Evolutionary conservation across 2,113 vertebrate genomes (phyloP), one percentile per base, ranked within the genome.

Genomic region (Dolichallabes microphthalmus): DNA sequence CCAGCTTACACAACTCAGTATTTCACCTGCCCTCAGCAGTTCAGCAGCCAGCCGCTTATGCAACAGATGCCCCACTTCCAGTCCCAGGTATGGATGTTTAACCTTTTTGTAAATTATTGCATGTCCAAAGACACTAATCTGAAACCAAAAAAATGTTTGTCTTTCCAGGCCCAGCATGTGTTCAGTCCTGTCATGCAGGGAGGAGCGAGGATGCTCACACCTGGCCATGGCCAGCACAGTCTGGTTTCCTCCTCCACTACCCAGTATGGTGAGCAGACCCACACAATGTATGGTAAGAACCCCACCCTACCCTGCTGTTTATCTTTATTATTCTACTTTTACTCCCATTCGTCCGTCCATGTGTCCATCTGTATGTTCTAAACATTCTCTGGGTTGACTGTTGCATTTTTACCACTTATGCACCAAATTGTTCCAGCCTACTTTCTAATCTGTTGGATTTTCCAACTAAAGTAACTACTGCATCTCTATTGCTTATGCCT

Each of bases 21-120:
- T 80, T 97, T 99, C 87, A 94, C 98, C 86, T 99, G 98, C 90
- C 98, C 98, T 27, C 98, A 98, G 87, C 98, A 99, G 93, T 99
- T 99, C 92, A 93, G 97, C 88, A 98, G 95, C 91, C 98, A 99
- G 91, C 96, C 95, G 32, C 95, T 99, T 57, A 96, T 99, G 87
- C 98, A 98, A 93, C 97, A 98, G 88, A 96, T 99, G 95, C 94
- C 97, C 77, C 98, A 99, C 90, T 99, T 98, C 92, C 98, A 98
- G 30, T 97, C 98, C 86, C 98, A 99, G 96, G 98, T 98, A 94
- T 76, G 25, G 7, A 75, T 20, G 15, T 58, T 32, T 10, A 58
- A 2, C 9, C 20, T 20, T 60, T 78, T 19, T 27, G 1, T 32
- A 57, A 78, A 57, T 52, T 52, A 25, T 15, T 76, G 50, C 73